Conservation (phyloP, 2,797 vertebrate species). For the Rhynchonycteris naso region DNA sequence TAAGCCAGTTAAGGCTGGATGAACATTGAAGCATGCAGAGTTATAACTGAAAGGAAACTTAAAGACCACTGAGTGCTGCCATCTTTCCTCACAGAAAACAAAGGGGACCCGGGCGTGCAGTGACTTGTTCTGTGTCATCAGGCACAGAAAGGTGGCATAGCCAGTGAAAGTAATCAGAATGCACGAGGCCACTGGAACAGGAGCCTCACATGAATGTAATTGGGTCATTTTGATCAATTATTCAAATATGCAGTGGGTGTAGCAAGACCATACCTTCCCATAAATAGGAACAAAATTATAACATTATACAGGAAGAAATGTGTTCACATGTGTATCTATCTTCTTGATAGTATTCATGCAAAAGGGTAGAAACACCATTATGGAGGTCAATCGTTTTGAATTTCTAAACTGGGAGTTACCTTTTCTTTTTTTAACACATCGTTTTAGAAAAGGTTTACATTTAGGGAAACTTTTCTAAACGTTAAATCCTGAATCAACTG, state of each 20-base stretch:
- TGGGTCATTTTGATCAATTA: not conserved
- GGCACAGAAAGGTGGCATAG: not conserved
- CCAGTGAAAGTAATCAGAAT: not conserved
- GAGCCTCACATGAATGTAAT: not conserved
- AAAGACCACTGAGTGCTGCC: not conserved
- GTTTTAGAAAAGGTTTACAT: not conserved
- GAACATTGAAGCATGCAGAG: not conserved
- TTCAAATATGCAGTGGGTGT: not conserved
- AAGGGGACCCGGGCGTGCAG: accelerated
- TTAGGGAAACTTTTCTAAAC: constrained; percentile 13
- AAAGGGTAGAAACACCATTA: not conserved
- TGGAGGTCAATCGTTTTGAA: not conserved
- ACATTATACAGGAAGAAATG: not conserved
- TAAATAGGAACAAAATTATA: not conserved
- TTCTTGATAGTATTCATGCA: not conserved
- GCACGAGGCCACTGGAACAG: not conserved
- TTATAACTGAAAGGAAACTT: not conserved
- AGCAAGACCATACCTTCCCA: not conserved
- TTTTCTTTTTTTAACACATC: not conserved
- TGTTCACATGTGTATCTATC: not conserved
- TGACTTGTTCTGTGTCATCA: not conserved
- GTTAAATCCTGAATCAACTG: constrained; percentile 20
- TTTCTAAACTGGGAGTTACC: not conserved
- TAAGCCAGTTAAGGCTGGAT: not conserved
- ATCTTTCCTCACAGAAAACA: not conserved